Evolutionary conservation across 2,797 vertebrate genomes (phyloP).

Genomic region (Halcyon badia): DNA sequence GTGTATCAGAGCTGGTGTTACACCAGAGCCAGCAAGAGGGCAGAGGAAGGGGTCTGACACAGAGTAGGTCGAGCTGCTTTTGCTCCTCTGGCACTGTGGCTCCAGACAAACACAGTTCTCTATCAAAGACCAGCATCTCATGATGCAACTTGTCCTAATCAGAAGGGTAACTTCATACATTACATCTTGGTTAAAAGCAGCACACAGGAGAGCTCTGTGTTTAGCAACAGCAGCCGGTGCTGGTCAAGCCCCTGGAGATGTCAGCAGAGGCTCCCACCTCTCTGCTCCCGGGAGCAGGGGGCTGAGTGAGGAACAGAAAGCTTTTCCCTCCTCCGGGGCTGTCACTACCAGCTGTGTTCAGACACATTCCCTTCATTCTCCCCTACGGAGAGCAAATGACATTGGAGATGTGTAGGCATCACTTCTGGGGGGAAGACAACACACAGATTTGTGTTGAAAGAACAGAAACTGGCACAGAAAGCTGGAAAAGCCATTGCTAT

Average conservation of each 20-base stretch:
- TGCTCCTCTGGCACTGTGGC: neutral
- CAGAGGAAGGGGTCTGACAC: neutral
- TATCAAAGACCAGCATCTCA: neutral
- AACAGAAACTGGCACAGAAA: neutral
- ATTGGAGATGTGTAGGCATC: neutral
- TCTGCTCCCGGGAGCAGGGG: neutral
- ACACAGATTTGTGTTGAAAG: neutral
- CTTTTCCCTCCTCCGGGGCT: neutral
- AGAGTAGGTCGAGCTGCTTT: neutral
- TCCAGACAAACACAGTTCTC: neutral
- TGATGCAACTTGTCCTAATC: neutral
- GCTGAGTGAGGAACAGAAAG: neutral
- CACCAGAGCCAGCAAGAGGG: neutral
- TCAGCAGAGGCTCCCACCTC: neutral
- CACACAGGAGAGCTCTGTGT: neutral
- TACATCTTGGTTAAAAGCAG: neutral
- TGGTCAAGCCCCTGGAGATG: neutral
- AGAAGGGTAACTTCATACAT: neutral
- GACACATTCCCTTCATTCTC: neutral
- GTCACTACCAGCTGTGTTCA: neutral
- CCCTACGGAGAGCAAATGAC: neutral
- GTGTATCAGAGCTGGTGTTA: rapidly evolving
- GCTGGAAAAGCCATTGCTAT: neutral
- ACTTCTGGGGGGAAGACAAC: neutral
- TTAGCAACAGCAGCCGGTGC: neutral